Percentiles rank a stretch among this genome's conserved stretches.
These are phyloP conservation scores for Teleopsis dalmanni DNA, from an alignment of 1,140 invertebrate genomes.

Conservation along the genomic window DNA sequence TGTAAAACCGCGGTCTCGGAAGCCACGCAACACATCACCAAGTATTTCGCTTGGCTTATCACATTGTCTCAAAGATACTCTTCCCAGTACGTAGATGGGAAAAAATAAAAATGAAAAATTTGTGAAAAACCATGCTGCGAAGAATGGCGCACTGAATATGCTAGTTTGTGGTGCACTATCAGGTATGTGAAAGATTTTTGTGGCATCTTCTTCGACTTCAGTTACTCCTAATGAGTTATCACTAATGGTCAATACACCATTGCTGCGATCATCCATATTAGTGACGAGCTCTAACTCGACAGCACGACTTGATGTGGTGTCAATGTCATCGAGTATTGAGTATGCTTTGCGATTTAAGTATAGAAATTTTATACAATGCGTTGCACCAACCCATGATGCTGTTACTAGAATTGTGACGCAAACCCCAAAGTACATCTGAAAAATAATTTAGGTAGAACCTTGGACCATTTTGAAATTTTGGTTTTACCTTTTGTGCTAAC, in stretches of 20 bases:
- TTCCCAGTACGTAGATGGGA: slow-evolving; percentile 74
- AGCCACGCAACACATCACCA: slow-evolving; percentile 69
- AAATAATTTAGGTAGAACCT: neutral
- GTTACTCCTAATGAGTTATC: slow-evolving; percentile 40
- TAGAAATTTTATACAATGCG: slow-evolving; percentile 80
- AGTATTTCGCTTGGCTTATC: slow-evolving; percentile 66
- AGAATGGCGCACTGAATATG: slow-evolving; percentile 73
- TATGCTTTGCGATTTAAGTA: slow-evolving; percentile 54
- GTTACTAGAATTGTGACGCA: slow-evolving; percentile 77
- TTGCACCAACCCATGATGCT: slow-evolving; percentile 80
- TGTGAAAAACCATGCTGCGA: slow-evolving; percentile 92
- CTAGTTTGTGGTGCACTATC: slow-evolving; percentile 23
- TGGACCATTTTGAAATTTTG: neutral
- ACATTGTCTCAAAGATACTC: slow-evolving; percentile 62
- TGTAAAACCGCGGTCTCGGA: slow-evolving; percentile 80
- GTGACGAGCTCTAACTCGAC: slow-evolving; percentile 16
- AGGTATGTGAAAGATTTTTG: slow-evolving; percentile 41
- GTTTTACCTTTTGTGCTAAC: slow-evolving; percentile 57
- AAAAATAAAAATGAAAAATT: slow-evolving; percentile 87
- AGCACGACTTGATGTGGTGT: slow-evolving; percentile 43
- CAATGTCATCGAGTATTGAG: slow-evolving; percentile 43
- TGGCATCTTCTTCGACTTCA: slow-evolving; percentile 40
- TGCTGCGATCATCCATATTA: slow-evolving; percentile 42
- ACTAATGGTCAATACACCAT: slow-evolving; percentile 44
- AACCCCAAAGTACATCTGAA: slow-evolving; percentile 76